phyloP scores from a whole-genome alignment of 2,113 vertebrate genomes.

The Megaceryle torquata region DNA sequence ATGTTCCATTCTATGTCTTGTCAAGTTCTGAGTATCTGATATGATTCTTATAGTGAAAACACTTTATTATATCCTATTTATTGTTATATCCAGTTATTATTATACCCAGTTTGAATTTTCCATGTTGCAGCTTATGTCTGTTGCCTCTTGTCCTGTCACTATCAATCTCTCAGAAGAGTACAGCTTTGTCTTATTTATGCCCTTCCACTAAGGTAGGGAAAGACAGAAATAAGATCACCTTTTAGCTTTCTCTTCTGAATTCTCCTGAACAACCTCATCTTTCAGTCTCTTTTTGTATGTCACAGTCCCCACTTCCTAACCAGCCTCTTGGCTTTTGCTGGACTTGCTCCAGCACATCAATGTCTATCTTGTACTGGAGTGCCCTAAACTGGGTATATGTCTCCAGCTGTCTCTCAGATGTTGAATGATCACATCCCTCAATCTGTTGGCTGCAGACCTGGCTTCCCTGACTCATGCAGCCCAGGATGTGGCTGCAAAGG shows the following conservation, averaged over 20 bases:
- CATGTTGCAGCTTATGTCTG: background rate
- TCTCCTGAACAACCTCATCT: background rate
- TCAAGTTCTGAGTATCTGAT: background rate
- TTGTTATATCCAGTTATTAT: background rate
- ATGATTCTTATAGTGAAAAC: background rate
- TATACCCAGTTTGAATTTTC: background rate
- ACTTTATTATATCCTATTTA: background rate
- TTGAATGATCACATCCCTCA: background rate
- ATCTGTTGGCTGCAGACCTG: background rate
- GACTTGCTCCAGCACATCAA: background rate
- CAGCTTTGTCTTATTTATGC: background rate
- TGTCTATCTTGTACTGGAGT: background rate
- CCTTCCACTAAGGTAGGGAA: background rate
- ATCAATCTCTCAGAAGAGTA: background rate
- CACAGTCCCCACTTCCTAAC: background rate
- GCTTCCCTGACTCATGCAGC: background rate
- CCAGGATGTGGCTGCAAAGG: background rate
- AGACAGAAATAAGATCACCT: background rate
- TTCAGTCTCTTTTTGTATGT: background rate
- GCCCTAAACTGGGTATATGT: background rate
- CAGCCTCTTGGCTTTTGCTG: background rate
- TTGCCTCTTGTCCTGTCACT: background rate
- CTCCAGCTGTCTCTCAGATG: background rate
- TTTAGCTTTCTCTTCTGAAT: background rate
- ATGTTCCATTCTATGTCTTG: background rate